phyloP scores from a whole-genome alignment of 64 coral and sea anemone species.

The Montipora cactus region DNA sequence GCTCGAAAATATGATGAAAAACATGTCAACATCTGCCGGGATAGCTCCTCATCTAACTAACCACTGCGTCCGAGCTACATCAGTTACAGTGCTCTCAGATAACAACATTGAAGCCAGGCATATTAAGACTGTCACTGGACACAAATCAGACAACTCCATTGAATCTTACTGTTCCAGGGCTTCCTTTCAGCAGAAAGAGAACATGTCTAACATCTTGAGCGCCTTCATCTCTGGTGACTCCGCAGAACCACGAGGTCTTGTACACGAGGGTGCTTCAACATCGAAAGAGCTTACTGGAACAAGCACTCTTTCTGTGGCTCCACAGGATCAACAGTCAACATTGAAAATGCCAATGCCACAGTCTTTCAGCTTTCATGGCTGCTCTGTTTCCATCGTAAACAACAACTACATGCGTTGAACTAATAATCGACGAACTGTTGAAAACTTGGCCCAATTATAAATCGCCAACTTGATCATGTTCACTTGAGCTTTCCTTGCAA shows the following conservation, averaged over 20 bases:
- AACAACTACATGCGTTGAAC: no score
- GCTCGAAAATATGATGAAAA: constrained; percentile 45
- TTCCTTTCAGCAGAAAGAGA: constrained; percentile 28
- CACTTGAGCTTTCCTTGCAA: no score
- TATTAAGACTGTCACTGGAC: constrained; percentile 42
- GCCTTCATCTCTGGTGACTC: constrained; percentile 27
- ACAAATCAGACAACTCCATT: constrained; percentile 52
- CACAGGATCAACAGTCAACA: constrained; percentile 22
- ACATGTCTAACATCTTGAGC: not conserved
- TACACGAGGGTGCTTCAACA: not conserved
- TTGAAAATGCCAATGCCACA: not conserved
- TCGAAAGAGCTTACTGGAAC: not conserved
- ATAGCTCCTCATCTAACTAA: constrained; percentile 25
- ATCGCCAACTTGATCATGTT: no score
- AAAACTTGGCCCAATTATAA: no score
- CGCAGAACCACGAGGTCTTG: constrained; percentile 1
- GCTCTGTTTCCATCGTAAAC: no score
- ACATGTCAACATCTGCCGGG: not conserved
- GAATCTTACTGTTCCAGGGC: constrained; percentile 16
- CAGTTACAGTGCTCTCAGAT: constrained; percentile 31
- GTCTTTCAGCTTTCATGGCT: no score
- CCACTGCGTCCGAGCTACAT: constrained; percentile 52
- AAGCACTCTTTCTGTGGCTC: not conserved
- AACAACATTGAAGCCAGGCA: constrained; percentile 15
- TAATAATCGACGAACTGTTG: no score